These are phyloP conservation scores for Resseliella maxima DNA, from an alignment of 2,888 invertebrate species.

Conservation along the genomic window DNA sequence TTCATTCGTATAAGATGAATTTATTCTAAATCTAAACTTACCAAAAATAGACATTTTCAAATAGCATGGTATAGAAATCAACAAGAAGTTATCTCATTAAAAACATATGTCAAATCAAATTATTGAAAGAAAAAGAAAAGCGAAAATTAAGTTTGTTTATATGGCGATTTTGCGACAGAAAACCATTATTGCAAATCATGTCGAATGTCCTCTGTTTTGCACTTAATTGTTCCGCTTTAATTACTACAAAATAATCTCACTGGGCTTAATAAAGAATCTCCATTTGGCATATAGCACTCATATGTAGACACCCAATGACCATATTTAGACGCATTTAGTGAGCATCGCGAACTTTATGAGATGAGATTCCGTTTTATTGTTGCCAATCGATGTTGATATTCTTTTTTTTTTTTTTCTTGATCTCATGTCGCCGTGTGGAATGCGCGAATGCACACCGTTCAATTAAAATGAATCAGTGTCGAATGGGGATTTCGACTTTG, in stretches of 20 bases:
- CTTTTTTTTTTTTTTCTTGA: background rate
- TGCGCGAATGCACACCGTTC: background rate
- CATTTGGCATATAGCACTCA: background rate
- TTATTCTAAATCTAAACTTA: too few relatives aligned
- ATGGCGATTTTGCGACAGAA: background rate
- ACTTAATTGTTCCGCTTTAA: constrained; percentile 31
- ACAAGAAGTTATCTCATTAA: background rate
- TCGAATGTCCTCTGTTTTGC: constrained; percentile 13
- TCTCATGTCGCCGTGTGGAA: background rate
- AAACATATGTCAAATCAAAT: too few relatives aligned
- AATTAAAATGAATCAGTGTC: constrained; percentile 33
- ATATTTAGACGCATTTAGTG: background rate
- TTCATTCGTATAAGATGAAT: too few relatives aligned
- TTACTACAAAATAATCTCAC: constrained; percentile 9
- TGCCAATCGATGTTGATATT: background rate
- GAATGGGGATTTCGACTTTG: background rate
- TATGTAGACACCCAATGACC: background rate
- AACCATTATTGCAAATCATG: constrained; percentile 46
- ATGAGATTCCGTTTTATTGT: constrained; percentile 47
- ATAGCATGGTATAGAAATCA: too few relatives aligned
- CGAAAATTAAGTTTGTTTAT: background rate
- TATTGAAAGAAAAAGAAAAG: background rate
- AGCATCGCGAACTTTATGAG: constrained; percentile 24
- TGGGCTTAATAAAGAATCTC: constrained; percentile 28
- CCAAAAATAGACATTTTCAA: too few relatives aligned